Conservation (phyloP, 1,140 invertebrate species). For the Hyposmocoma kahamanoa region DNA sequence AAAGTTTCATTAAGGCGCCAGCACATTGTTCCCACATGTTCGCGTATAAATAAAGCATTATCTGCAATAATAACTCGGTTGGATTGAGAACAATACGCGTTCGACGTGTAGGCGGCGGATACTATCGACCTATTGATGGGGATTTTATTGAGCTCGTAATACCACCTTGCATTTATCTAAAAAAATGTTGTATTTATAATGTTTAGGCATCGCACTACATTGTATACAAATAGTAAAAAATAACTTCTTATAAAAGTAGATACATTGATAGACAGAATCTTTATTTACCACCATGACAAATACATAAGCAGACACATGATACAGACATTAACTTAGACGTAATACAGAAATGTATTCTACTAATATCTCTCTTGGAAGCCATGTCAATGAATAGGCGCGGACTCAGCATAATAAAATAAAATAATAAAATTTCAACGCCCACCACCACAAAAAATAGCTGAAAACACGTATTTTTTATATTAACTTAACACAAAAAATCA, state of each 20-base stretch:
- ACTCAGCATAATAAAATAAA: not conserved
- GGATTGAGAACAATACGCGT: conserved; percentile 59
- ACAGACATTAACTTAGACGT: too few relatives aligned
- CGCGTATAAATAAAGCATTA: conserved; percentile 60
- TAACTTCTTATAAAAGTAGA: not conserved
- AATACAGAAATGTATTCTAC: too few relatives aligned
- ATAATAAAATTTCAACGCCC: too few relatives aligned
- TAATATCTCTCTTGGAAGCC: too few relatives aligned
- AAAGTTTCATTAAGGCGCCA: conserved; percentile 2
- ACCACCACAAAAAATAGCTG: too few relatives aligned
- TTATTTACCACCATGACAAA: too few relatives aligned
- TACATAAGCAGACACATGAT: too few relatives aligned
- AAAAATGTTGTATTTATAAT: not conserved
- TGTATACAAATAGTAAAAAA: not conserved
- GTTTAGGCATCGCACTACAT: not conserved
- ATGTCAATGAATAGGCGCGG: not conserved
- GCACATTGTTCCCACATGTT: conserved; percentile 32
- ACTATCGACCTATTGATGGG: conserved; percentile 36
- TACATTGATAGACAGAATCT: not conserved
- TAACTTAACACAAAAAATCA: too few relatives aligned
- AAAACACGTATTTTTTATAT: too few relatives aligned
- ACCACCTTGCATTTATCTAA: conserved; percentile 4
- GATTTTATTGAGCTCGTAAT: conserved; percentile 28
- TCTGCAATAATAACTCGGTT: conserved; percentile 63
- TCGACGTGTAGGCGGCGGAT: conserved; percentile 46